Evolutionary conservation across 1,140 invertebrate genomes (phyloP).

Genomic region (Monochamus saltuarius): DNA sequence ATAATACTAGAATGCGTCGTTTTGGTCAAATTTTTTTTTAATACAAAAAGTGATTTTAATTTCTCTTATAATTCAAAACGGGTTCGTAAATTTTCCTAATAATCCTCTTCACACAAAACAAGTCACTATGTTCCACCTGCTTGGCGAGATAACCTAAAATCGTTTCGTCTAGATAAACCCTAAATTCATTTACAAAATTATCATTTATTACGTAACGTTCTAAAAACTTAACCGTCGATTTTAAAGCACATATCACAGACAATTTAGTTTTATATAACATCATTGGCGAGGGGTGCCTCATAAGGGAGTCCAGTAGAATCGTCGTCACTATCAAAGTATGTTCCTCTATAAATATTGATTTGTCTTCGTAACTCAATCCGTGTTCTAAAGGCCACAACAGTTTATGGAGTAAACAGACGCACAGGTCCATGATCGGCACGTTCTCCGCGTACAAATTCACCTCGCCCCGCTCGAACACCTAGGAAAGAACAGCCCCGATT

Average conservation of each 20-base stretch:
- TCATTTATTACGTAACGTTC: constrained; percentile 31
- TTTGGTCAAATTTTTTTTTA: no score
- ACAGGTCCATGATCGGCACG: constrained; percentile 31
- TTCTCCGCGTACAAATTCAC: constrained; percentile 40
- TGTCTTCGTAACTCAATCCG: constrained; percentile 40
- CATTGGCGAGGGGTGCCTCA: constrained; percentile 32
- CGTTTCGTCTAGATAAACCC: constrained; percentile 30
- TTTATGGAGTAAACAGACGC: constrained; percentile 28
- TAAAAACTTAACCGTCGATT: constrained; percentile 35
- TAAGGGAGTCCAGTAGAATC: constrained; percentile 34
- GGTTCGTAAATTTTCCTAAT: constrained; percentile 32
- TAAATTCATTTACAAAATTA: constrained; percentile 34
- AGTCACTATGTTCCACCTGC: constrained; percentile 30
- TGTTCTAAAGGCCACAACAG: constrained; percentile 42
- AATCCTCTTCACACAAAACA: constrained; percentile 33
- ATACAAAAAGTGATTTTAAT: no score
- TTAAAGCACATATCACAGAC: constrained; percentile 39
- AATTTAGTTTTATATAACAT: constrained; percentile 35
- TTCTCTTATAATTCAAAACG: constrained; percentile 21
- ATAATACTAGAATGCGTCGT: no score
- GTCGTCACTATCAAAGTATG: constrained; percentile 39
- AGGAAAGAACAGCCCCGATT: constrained; percentile 11
- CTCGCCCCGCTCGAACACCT: constrained; percentile 41
- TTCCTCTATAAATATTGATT: constrained; percentile 44
- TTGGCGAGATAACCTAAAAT: constrained; percentile 33